phyloP scores from a whole-genome alignment of 2,113 vertebrate genomes.

The Apistogramma diplotaenia region DNA sequence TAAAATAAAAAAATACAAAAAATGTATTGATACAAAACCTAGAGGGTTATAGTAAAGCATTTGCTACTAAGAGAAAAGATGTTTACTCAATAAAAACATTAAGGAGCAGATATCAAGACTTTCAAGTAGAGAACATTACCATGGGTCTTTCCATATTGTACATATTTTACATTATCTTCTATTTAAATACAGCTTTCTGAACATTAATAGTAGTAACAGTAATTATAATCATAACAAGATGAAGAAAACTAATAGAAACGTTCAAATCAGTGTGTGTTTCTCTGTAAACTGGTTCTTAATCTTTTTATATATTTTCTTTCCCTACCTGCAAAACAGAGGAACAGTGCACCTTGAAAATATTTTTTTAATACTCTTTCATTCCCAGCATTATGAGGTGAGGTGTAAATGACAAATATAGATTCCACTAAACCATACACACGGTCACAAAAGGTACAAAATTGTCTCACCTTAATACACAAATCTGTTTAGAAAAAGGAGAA shows the following conservation, averaged over 20 bases:
- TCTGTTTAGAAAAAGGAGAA: conserved; percentile 80
- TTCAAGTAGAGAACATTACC: conserved; percentile 81
- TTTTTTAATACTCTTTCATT: conserved; percentile 66
- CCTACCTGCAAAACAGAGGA: conserved; percentile 64
- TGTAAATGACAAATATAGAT: conserved; percentile 79
- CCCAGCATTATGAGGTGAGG: conserved; percentile 77
- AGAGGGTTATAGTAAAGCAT: conserved; percentile 74
- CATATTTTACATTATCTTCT: conserved; percentile 78
- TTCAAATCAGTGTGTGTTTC: conserved; percentile 71
- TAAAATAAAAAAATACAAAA: conserved; percentile 75
- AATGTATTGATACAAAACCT: conserved; percentile 78
- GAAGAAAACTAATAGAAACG: conserved; percentile 71
- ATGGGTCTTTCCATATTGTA: conserved; percentile 75
- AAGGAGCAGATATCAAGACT: conserved; percentile 76
- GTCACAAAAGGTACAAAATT: conserved; percentile 83
- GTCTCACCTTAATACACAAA: conserved; percentile 81
- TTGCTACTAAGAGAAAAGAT: conserved; percentile 78
- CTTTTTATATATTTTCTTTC: conserved; percentile 54
- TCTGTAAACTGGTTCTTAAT: conserved; percentile 75
- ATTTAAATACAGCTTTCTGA: conserved; percentile 77
- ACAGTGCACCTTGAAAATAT: conserved; percentile 71
- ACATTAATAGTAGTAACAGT: conserved; percentile 73
- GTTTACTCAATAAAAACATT: conserved; percentile 76
- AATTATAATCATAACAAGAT: conserved; percentile 70
- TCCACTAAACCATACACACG: conserved; percentile 81